phyloP scores from a whole-genome alignment of 2,888 invertebrate species.

The Megamerina dolium region DNA sequence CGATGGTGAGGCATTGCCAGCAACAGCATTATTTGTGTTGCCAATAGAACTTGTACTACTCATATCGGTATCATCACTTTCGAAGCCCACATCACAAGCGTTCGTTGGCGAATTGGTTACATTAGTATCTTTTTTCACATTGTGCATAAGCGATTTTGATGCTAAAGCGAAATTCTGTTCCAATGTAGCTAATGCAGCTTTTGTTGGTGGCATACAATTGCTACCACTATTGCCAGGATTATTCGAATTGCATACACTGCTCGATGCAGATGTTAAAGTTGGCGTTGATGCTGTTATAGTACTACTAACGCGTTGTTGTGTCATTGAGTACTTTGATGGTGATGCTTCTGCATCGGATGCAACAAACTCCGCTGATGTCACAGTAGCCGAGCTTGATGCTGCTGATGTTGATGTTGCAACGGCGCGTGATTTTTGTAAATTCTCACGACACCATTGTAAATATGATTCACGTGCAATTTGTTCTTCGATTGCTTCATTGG shows the following conservation, averaged over 20 bases:
- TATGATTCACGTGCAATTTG: conserved; percentile 82
- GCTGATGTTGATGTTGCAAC: conserved; percentile 20
- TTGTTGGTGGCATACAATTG: too few species aligned
- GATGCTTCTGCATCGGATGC: conserved; percentile 39
- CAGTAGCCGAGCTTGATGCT: conserved; percentile 30
- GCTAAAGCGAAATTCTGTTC: conserved; percentile 25
- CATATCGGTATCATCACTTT: conserved; percentile 47
- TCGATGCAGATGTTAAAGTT: conserved; percentile 15
- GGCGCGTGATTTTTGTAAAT: conserved; percentile 52
- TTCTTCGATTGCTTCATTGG: conserved; percentile 83
- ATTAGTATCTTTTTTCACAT: conserved; percentile 28
- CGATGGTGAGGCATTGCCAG: conserved; percentile 34
- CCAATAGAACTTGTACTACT: conserved; percentile 46
- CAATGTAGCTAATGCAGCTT: conserved; percentile 10
- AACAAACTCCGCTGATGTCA: conserved; percentile 38
- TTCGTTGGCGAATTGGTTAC: conserved; percentile 8
- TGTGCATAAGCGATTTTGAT: conserved; percentile 31
- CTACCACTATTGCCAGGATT: too few species aligned
- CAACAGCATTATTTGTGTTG: conserved; percentile 22
- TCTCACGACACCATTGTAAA: conserved; percentile 69
- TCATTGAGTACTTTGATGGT: conserved; percentile 37
- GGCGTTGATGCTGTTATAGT: conserved; percentile 17
- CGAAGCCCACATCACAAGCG: conserved; percentile 29
- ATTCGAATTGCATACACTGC: conserved; percentile 8
- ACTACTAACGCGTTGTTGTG: conserved; percentile 24